Base-by-base conservation (phyloP, 2,888 invertebrate genomes). In the Lissonota sp. region DNA sequence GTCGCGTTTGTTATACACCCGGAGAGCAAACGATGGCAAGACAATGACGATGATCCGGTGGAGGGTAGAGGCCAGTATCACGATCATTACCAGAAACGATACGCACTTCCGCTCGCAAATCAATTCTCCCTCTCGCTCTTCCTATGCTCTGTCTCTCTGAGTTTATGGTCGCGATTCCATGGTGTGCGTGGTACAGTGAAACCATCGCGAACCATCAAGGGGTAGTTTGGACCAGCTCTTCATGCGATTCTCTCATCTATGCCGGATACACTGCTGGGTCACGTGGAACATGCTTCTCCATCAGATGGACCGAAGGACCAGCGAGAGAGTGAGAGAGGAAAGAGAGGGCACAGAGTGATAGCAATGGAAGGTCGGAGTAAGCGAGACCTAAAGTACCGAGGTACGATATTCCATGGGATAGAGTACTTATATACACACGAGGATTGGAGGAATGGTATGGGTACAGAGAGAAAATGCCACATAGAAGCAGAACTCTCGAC, bases 21-120 rank as follows among this genome's bases (percentile, higher is more conserved):
- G 66, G 14, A 10, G 60, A 60, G 6, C 49, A 16, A 14, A 64
- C 70, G 73, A 80, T 80, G 60, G 67, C 79, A 88, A 89, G 88
- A 89, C 87, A 88, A 90, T 90, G 88, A 90, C 85, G 88, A 86
- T 83, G 82, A 80, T 82, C 58, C 82, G 86, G 83, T 80, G 60
- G 16, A 8, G 42, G 42, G 49, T 14, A 39, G 44, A 39, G 85
- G 82, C 84, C 84, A 74, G 79, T 76, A 26, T 62, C 57, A 64
- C 88, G 89, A 91, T 91, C 91, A 90, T 91, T 90, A 90, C 88
- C 86, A 89, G 91, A 88, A 91, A 90, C 90, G 91, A 91, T 90
- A 91, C 88, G 87, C 87, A 87, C 88, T 90, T 91, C 91, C 91
- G 91, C 88, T 90, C 88, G 90, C 91, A 91, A 91, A 91, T 91